Conservation (phyloP, 2,888 invertebrate genomes). For the Torymus tubicola region DNA sequence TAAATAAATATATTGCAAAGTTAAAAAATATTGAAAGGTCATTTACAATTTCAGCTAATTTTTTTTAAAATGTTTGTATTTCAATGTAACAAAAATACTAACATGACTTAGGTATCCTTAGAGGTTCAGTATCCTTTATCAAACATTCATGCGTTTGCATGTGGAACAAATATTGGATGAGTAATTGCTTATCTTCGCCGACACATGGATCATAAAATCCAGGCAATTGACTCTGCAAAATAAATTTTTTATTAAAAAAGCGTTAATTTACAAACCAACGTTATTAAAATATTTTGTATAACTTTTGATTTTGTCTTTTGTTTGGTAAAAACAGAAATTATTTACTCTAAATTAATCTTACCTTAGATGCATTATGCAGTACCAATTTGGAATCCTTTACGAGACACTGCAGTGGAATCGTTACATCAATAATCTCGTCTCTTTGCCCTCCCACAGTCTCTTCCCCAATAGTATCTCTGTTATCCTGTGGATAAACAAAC, state of each 20-base stretch:
- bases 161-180: slow-evolving; percentile 91
- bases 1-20: neutral
- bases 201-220: slow-evolving; percentile 98
- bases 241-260: slow-evolving; percentile 7
- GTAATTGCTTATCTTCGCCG: slow-evolving; percentile 92
- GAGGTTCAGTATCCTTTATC: slow-evolving; percentile 86
- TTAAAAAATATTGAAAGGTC: neutral
- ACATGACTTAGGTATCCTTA: slow-evolving; percentile 88
- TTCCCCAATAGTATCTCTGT: slow-evolving; percentile 63
- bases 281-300: no score
- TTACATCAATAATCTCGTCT: slow-evolving; percentile 90
- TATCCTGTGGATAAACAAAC: slow-evolving; percentile 75
- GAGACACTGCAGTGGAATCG: slow-evolving; percentile 95
- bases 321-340: slow-evolving; percentile 12
- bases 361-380: slow-evolving; percentile 91
- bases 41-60: neutral
- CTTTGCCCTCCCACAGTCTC: slow-evolving; percentile 65
- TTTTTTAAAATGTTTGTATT: slow-evolving; percentile 10
- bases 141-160: slow-evolving; percentile 87
- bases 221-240: slow-evolving; percentile 91
- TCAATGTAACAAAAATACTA: slow-evolving; percentile 39
- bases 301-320: no score
- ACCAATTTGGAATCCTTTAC: slow-evolving; percentile 93
- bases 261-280: neutral
- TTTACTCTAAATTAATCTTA: slow-evolving; percentile 71